These are phyloP conservation scores for Peromyscus californicus DNA, from an alignment of 2,113 vertebrate genomes.

Conservation along the genomic window DNA sequence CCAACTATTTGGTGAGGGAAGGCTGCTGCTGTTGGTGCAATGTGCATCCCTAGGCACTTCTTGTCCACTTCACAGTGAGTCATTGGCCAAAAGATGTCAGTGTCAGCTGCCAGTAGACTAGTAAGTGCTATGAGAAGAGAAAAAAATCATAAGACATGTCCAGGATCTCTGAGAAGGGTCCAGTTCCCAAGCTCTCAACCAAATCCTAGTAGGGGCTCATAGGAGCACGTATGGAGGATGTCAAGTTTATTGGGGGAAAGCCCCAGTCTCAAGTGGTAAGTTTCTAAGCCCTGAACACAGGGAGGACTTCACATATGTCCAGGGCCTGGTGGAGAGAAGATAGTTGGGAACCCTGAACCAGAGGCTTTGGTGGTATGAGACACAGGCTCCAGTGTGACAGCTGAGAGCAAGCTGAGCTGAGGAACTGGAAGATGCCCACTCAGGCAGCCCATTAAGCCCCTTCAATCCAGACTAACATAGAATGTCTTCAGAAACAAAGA, in stretches of 20 bases:
- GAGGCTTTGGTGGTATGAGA: rapidly evolving
- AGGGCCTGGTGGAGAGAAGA: not conserved
- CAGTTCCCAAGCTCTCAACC: not conserved
- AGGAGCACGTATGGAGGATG: rapidly evolving
- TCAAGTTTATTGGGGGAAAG: not conserved
- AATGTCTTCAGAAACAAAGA: not conserved
- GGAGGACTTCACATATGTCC: not conserved
- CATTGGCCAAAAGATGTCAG: not conserved
- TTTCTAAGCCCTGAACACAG: not conserved
- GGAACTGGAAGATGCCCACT: not conserved
- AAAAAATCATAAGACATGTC: not conserved
- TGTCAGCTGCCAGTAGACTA: not conserved
- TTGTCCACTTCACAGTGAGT: not conserved
- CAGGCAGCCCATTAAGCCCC: not conserved
- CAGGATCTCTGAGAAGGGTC: not conserved
- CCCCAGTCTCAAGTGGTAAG: rapidly evolving
- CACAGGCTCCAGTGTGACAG: not conserved
- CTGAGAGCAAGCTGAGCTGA: not conserved
- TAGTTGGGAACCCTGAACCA: not conserved
- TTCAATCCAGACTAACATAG: no score
- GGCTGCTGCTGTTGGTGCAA: not conserved
- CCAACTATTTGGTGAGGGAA: no score
- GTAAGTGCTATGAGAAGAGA: not conserved
- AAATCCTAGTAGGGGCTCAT: not conserved
- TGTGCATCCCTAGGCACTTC: not conserved